Evolutionary conservation across 2,797 vertebrate species (phyloP).

Genomic region (Oryzias dopingdopingensis): DNA sequence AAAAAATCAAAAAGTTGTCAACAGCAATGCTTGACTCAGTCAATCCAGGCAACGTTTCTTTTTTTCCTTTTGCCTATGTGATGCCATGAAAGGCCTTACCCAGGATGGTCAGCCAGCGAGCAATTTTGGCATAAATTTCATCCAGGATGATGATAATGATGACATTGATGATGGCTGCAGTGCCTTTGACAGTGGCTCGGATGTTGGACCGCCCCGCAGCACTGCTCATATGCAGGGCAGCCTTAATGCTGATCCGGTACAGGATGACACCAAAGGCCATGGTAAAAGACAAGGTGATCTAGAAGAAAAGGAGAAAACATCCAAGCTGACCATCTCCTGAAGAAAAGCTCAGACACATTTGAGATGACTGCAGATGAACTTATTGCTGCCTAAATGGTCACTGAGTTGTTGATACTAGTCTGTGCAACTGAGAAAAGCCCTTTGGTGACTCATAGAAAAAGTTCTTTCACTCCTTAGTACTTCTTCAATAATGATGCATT

Average conservation of each 20-base stretch:
- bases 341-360: background rate
- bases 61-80: too few species aligned
- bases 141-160: constrained; percentile 96
- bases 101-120: constrained; percentile 88
- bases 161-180: constrained; percentile 93
- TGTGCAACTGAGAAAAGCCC: too few species aligned
- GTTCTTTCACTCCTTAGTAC: too few species aligned
- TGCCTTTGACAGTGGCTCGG: constrained; percentile 92
- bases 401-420: too few species aligned
- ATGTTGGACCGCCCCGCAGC: constrained; percentile 84
- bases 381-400: background rate
- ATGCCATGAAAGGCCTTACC: constrained; percentile 68
- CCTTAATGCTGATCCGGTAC: constrained; percentile 91
- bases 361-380: background rate
- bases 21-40: too few species aligned
- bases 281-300: constrained; percentile 88
- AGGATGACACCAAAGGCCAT: constrained; percentile 95
- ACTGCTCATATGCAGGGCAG: constrained; percentile 87
- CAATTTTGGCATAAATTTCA: constrained; percentile 88
- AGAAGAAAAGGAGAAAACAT: constrained; percentile 8
- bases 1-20: too few species aligned
- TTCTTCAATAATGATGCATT: too few species aligned
- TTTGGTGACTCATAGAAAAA: too few species aligned
- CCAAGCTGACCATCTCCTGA: background rate
- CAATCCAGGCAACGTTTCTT: too few species aligned